Evolutionary conservation across 30 jellyfish, hydroid and myxozoan genomes (phyloP).

Genomic region (Haliclystus octoradiatus): DNA sequence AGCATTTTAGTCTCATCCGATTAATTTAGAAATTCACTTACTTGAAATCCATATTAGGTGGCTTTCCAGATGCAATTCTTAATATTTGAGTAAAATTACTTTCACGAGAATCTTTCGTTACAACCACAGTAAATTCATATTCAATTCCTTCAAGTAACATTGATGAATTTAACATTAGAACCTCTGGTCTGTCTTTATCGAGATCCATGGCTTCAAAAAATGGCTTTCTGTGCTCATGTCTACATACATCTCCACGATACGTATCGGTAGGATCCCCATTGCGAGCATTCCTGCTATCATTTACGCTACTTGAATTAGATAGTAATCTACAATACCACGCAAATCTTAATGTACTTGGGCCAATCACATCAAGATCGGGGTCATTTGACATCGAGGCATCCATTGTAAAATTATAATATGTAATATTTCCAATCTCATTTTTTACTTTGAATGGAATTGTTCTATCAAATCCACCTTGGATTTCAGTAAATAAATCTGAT

Average conservation of each 20-base stretch:
- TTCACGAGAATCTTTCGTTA: conserved; percentile 1
- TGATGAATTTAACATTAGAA: conserved; percentile 5
- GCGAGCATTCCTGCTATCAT: neutral
- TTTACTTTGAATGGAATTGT: conserved; percentile 23
- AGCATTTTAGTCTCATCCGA: too few species aligned
- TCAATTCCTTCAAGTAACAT: neutral
- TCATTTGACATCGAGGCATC: conserved; percentile 54
- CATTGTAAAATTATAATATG: conserved; percentile 12
- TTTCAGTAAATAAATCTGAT: conserved; percentile 41
- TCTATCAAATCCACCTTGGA: conserved; percentile 43
- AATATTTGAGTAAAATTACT: conserved; percentile 22
- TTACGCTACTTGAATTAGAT: neutral
- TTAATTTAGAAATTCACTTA: conserved; percentile 23
- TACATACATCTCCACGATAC: neutral
- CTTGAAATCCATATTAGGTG: conserved; percentile 44
- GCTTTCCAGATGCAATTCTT: conserved; percentile 15
- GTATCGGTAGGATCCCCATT: neutral
- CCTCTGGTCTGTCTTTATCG: neutral
- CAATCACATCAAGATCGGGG: conserved; percentile 29
- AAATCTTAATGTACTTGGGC: conserved; percentile 4
- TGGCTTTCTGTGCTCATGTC: neutral
- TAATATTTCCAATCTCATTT: neutral
- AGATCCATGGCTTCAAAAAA: neutral
- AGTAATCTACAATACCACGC: conserved; percentile 40
- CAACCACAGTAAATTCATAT: conserved; percentile 19